A percentile compares a stretch with the other conserved stretches of the same genome.
Evolutionary conservation across 2,888 invertebrate species (phyloP).

Genomic region (Ophioninae sp.): DNA sequence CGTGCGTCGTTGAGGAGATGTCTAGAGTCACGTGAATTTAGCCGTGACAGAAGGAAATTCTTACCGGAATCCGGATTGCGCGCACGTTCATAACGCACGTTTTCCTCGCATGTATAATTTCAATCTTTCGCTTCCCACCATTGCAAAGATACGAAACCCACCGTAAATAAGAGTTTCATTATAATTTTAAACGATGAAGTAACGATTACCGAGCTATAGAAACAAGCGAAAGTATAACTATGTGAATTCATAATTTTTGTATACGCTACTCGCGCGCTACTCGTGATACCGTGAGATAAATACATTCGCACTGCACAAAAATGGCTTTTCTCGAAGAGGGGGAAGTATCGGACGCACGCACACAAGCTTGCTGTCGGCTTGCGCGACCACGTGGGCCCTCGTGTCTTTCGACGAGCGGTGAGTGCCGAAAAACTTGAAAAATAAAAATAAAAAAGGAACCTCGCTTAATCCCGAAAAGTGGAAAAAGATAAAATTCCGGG

Average conservation of each 20-base stretch:
- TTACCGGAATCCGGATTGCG: slow-evolving; percentile 1
- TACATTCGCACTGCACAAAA: slow-evolving; percentile 12
- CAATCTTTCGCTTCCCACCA: slow-evolving; percentile 1
- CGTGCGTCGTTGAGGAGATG: neutral
- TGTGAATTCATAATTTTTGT: neutral
- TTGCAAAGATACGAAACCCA: neutral
- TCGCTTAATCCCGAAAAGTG: neutral
- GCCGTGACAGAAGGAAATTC: neutral
- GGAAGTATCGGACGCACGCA: slow-evolving; percentile 12
- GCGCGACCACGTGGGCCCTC: slow-evolving; percentile 73
- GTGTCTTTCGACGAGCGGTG: slow-evolving; percentile 63
- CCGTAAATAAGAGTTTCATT: neutral
- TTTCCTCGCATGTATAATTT: neutral
- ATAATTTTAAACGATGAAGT: neutral
- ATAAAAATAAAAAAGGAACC: neutral
- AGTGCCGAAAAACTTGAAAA: neutral
- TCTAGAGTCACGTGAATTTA: neutral
- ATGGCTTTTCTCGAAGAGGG: slow-evolving; percentile 53
- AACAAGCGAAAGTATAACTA: neutral
- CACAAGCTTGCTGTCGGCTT: slow-evolving; percentile 65
- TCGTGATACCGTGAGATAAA: neutral
- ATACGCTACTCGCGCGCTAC: neutral
- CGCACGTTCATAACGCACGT: slow-evolving; percentile 8
- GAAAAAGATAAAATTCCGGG: neutral
- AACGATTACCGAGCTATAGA: neutral